A percentile compares a stretch with the other conserved stretches of the same genome.
Conservation (phyloP, 2,113 vertebrate species). For the Ciconia boyciana region DNA sequence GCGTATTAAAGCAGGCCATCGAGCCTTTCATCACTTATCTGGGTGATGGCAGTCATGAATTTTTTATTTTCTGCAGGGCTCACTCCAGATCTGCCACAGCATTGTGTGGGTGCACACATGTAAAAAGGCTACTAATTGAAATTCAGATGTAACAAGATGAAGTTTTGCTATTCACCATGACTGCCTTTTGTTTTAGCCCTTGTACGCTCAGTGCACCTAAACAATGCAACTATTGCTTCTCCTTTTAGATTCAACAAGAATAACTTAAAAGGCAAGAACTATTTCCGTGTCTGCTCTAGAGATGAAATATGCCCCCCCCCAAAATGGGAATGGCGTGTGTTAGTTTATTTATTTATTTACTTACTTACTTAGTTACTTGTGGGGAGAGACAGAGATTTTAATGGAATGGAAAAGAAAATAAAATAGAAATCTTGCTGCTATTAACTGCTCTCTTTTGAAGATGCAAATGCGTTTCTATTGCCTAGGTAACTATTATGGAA, state of each 20-base stretch:
- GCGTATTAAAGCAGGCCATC: slow-evolving; percentile 56
- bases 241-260: slow-evolving; percentile 23
- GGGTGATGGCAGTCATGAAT: slow-evolving; percentile 65
- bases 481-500: slow-evolving; percentile 99
- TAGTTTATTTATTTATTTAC: neutral
- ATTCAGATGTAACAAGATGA: slow-evolving; percentile 76
- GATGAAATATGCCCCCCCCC: slow-evolving; percentile 9
- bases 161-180: slow-evolving; percentile 60
- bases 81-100: slow-evolving; percentile 59
- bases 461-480: slow-evolving; percentile 86
- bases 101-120: slow-evolving; percentile 57
- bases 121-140: slow-evolving; percentile 70
- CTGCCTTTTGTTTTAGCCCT: slow-evolving; percentile 68
- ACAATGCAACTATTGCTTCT: slow-evolving; percentile 63
- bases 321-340: neutral
- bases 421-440: slow-evolving; percentile 10
- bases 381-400: neutral
- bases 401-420: neutral
- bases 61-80: slow-evolving; percentile 72
- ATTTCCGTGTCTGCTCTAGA: slow-evolving; percentile 14
- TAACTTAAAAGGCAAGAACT: slow-evolving; percentile 33
- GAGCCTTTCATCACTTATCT: slow-evolving; percentile 52
- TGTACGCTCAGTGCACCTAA: slow-evolving; percentile 62
- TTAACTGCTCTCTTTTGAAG: slow-evolving; percentile 61
- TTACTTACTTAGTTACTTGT: neutral